These are phyloP conservation scores for Danaus plexippus DNA, from an alignment of 1,140 invertebrate genomes.

Conservation along the genomic window DNA sequence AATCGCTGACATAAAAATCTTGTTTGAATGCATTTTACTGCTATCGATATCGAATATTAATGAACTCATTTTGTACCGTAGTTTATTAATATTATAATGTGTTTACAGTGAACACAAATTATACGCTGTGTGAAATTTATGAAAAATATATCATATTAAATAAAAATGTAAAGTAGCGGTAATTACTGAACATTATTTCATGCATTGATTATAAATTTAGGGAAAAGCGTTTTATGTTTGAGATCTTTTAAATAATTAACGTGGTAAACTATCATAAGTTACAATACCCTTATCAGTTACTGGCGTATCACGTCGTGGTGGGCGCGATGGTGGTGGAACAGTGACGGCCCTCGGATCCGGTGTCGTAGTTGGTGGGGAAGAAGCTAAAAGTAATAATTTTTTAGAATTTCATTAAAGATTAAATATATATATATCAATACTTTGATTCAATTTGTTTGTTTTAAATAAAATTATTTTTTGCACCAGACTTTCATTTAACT, in stretches of 20 bases:
- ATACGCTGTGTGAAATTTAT: too few relatives aligned
- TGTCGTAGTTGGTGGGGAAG: slow-evolving; percentile 61
- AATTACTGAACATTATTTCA: background rate
- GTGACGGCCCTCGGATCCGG: slow-evolving; percentile 57
- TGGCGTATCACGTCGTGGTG: slow-evolving; percentile 55
- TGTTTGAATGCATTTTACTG: slow-evolving; percentile 56
- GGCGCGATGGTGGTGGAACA: slow-evolving; percentile 50
- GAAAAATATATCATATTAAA: too few relatives aligned
- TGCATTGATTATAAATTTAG: background rate
- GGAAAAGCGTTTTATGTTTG: slow-evolving; percentile 2
- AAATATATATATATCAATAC: slow-evolving; percentile 1
- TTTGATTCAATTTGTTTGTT: too few relatives aligned
- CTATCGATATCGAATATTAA: slow-evolving; percentile 45
- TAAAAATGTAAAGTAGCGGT: too few relatives aligned
- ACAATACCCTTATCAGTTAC: slow-evolving; percentile 55
- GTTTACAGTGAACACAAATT: slow-evolving; percentile 10
- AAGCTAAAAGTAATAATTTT: slow-evolving; percentile 33
- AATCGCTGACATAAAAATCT: slow-evolving; percentile 60
- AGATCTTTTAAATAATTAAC: background rate
- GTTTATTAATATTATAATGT: slow-evolving; percentile 26
- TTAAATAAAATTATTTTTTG: too few relatives aligned
- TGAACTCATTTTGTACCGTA: slow-evolving; percentile 30
- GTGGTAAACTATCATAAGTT: slow-evolving; percentile 1
- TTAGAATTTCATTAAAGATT: slow-evolving; percentile 4
- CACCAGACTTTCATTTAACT: too few relatives aligned